Base-by-base conservation (phyloP, 2,797 vertebrate genomes). In the Halcyon smyrnensis region DNA sequence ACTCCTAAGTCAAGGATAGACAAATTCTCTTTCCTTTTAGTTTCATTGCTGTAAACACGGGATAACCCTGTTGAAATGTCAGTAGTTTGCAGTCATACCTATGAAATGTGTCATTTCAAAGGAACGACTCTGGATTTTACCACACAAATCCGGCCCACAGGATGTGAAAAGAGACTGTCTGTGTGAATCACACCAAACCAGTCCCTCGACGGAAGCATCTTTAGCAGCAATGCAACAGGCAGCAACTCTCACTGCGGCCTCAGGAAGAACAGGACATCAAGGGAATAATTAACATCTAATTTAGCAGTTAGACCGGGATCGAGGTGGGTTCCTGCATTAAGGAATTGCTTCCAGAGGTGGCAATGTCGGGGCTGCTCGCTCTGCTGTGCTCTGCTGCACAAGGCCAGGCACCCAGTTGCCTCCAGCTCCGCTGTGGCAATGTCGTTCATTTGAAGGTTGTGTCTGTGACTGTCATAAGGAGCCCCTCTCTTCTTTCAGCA, bases 31-130 rank as follows among this genome's bases (percentile, higher is more conserved):
- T 74, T 65, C 30, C 39, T 62, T 76, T 75, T 76, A 43, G 53
- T 80, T 86, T 81, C n/a, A 17, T 57, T 81, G 50, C 57, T 94
- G 57, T 84, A 90, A 86, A 91, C 81, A 65, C 69, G 84, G 76
- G 86, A 78, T 65, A 89, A 63, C 19, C n/a, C 51, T 27, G 21
- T 20, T 83, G 68, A 91, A 91, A 70, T 63, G 13, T 51, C 43
- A 37, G 19, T 21, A 53, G 34, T 68, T 87, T 85, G 81, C 79
- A 92, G 41, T 56, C 3, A 3, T 70, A 50, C 32, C 39, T 85
- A 8, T 14, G 21, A 87, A 80, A 89, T 13, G 3, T 34, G 27
- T 84, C 36, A 24, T 8, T 27, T 54, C 53, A 64, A 53, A 83
- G 45, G 64, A 54, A 39, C 11, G 1, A 36, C 45, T 90, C 73